phyloP scores from a whole-genome alignment of 2,797 vertebrate genomes.

The Pelochelys cantorii region DNA sequence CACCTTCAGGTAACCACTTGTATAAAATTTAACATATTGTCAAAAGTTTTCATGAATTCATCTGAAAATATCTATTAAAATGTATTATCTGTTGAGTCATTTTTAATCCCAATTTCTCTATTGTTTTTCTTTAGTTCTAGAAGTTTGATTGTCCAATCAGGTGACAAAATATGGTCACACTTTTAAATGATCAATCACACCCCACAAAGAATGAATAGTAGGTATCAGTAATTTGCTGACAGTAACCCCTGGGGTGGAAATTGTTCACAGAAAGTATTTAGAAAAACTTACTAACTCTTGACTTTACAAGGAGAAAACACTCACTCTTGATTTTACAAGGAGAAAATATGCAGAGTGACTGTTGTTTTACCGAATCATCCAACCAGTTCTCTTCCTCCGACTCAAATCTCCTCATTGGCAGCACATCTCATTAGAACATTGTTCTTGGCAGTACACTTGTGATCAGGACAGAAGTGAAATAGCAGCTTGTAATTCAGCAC shows the following conservation, averaged over 20 bases:
- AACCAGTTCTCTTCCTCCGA: background rate
- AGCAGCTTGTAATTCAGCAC: background rate
- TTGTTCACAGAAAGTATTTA: fast-evolving
- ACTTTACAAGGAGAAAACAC: too few species aligned
- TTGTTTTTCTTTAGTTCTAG: background rate
- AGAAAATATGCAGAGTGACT: fast-evolving
- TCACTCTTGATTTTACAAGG: fast-evolving
- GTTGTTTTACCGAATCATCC: fast-evolving
- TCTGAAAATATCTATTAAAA: background rate
- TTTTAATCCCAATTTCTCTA: background rate
- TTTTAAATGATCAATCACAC: background rate
- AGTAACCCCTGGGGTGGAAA: background rate
- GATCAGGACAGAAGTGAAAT: fast-evolving
- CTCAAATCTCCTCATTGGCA: background rate
- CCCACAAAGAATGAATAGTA: fast-evolving
- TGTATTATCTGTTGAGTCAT: background rate
- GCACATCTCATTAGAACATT: fast-evolving
- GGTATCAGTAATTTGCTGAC: background rate
- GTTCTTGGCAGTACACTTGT: fast-evolving
- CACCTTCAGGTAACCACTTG: background rate
- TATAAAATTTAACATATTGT: background rate
- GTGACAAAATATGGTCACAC: background rate
- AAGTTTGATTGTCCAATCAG: background rate
- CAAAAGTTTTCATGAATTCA: background rate
- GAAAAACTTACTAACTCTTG: background rate